These are phyloP conservation scores for Leucoraja ocellata DNA, from an alignment of 2,797 vertebrate species.

Conservation along the genomic window DNA sequence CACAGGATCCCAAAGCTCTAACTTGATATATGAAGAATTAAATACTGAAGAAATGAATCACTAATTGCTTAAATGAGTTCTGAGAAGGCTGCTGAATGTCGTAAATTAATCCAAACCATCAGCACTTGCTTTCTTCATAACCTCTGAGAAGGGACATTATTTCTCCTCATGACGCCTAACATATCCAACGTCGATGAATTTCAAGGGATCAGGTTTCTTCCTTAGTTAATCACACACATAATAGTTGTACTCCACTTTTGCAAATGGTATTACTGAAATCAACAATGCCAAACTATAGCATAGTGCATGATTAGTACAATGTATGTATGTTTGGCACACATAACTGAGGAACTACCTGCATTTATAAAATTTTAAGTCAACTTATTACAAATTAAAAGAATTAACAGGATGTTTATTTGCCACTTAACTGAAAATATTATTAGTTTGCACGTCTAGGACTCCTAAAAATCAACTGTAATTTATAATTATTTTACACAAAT, in stretches of 20 bases:
- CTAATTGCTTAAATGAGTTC: not conserved
- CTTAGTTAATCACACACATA: no score
- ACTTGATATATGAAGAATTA: not conserved
- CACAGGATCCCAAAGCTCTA: not conserved
- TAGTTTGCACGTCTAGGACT: not conserved
- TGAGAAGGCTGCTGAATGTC: not conserved
- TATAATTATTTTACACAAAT: not conserved
- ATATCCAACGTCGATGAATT: not conserved
- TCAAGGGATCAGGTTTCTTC: not conserved
- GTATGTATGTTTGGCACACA: no score
- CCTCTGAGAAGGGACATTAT: not conserved
- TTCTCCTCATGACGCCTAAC: not conserved
- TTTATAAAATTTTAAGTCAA: not conserved
- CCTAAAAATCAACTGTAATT: not conserved
- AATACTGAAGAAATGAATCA: constrained; percentile 8
- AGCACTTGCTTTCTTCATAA: not conserved
- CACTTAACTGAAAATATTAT: not conserved
- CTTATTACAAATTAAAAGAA: not conserved
- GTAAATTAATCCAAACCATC: not conserved
- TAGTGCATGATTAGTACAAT: no score
- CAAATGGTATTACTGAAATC: no score
- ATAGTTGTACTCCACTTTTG: no score
- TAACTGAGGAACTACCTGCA: no score
- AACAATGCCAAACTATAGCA: no score
- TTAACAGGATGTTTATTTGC: not conserved